These are phyloP conservation scores for Doris montereyensis DNA, from an alignment of 2,888 invertebrate species.

Conservation along the genomic window DNA sequence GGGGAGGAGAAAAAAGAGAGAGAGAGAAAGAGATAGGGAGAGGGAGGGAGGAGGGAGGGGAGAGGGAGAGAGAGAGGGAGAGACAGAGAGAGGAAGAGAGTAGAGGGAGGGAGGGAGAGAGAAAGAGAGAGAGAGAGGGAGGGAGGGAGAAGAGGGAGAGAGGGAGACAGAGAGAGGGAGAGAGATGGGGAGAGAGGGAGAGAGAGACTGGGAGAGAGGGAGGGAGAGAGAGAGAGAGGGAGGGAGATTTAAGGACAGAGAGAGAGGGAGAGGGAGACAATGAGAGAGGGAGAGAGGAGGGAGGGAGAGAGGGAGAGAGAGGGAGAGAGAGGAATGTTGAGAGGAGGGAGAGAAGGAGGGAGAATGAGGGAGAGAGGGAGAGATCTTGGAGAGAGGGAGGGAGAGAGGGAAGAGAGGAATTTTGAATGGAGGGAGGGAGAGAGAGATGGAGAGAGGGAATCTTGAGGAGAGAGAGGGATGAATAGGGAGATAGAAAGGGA, in stretches of 20 bases:
- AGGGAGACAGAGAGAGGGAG: background rate
- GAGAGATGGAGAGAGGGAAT: background rate
- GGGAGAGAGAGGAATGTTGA: background rate
- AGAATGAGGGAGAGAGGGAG: background rate
- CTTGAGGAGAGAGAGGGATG: background rate
- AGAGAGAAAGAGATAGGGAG: too few relatives aligned
- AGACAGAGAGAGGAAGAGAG: background rate
- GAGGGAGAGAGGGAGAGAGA: background rate
- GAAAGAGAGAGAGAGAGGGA: background rate
- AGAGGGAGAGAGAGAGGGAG: background rate
- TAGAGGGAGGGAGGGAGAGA: background rate
- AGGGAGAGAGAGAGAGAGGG: background rate
- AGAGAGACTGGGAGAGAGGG: background rate
- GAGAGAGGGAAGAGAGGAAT: background rate
- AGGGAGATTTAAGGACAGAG: background rate
- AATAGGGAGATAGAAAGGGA: background rate
- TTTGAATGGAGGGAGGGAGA: background rate
- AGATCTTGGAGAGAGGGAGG: background rate
- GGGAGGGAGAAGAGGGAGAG: background rate
- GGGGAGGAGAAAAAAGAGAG: too few relatives aligned
- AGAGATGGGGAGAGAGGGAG: background rate
- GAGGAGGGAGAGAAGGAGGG: background rate
- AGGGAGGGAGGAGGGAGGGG: too few relatives aligned
- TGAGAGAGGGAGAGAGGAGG: slow-evolving; percentile 1
- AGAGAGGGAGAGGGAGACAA: too few relatives aligned